Conservation (phyloP, 2,797 vertebrate genomes). For the Clarias laeviceps region DNA sequence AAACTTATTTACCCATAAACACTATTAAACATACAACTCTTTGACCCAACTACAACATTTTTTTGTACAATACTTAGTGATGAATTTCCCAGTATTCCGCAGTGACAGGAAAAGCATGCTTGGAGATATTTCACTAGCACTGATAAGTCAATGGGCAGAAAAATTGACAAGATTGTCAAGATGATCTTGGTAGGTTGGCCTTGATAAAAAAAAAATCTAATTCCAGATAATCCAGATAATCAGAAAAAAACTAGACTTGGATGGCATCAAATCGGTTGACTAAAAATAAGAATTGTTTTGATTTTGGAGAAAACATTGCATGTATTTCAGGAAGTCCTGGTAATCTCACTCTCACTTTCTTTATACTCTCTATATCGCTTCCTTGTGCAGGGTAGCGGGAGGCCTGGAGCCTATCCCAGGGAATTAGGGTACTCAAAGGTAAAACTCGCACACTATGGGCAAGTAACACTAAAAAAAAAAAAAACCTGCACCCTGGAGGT, state of each 20-base stretch:
- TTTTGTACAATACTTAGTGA: not conserved
- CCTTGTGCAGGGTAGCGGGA: too few species aligned
- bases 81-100: not conserved
- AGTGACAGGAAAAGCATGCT: not conserved
- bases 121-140: not conserved
- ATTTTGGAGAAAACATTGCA: not conserved
- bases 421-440: too few species aligned
- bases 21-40: not conserved
- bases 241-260: not conserved
- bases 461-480: too few species aligned
- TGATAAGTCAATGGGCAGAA: not conserved
- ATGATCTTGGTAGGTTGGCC: not conserved
- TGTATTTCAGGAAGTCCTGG: not conserved
- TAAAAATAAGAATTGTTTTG: not conserved
- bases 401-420: too few species aligned
- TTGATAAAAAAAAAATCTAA: not conserved
- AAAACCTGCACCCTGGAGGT: too few species aligned
- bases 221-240: not conserved
- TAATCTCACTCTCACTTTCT: not conserved
- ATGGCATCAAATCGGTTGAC: not conserved
- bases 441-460: too few species aligned
- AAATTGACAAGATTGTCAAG: not conserved
- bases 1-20: not conserved
- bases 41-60: not conserved
- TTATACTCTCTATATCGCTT: too few species aligned